These are phyloP conservation scores for Strigamia crassipes DNA, from an alignment of 2,888 invertebrate species.

Conservation along the genomic window DNA sequence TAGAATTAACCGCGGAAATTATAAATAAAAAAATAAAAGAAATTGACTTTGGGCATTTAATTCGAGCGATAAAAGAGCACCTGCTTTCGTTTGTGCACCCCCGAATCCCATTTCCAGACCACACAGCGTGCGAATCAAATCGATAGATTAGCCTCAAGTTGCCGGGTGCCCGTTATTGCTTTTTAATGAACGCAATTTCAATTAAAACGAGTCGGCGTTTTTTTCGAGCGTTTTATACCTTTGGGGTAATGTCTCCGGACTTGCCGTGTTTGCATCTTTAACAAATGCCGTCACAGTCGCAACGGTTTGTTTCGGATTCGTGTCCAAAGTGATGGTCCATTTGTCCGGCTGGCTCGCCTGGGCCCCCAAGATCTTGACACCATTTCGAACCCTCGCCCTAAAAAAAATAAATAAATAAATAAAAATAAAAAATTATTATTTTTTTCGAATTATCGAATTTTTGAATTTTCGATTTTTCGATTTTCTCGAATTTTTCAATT, in stretches of 20 bases:
- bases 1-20: neutral
- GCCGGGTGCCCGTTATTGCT: slow-evolving; percentile 13
- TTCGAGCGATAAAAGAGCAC: neutral
- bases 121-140: slow-evolving; percentile 31
- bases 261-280: slow-evolving; percentile 43
- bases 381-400: slow-evolving; percentile 88
- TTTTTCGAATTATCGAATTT: no score
- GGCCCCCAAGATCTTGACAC: slow-evolving; percentile 81
- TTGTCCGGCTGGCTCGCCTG: slow-evolving; percentile 71
- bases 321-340: slow-evolving; percentile 88
- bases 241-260: slow-evolving; percentile 25
- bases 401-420: neutral
- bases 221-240: neutral
- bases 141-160: slow-evolving; percentile 38
- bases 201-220: neutral
- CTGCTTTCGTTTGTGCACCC: neutral
- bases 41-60: neutral
- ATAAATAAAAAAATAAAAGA: neutral
- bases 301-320: slow-evolving; percentile 81
- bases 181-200: slow-evolving; percentile 32
- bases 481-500: no score
- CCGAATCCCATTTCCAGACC: slow-evolving; percentile 4
- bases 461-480: no score
- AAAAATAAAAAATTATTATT: no score
- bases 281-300: slow-evolving; percentile 80